Percentiles rank a stretch among this genome's conserved stretches.
phyloP scores from a whole-genome alignment of 2,113 vertebrate genomes.

The Neofelis nebulosa region DNA sequence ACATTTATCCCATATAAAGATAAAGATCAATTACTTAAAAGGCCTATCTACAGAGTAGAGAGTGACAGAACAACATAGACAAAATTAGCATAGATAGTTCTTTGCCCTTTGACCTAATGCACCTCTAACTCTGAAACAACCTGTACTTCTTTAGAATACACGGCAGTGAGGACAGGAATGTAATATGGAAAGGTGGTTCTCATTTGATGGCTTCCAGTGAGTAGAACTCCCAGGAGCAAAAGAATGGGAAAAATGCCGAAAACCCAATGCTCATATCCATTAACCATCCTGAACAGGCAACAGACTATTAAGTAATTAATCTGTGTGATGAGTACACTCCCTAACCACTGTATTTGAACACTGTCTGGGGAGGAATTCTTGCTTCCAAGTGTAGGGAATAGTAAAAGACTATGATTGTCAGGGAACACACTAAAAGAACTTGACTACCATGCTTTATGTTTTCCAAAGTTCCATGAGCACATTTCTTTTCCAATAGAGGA shows the following conservation, averaged over 20 bases:
- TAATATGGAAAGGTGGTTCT: not conserved
- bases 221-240: not conserved
- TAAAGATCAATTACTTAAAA: not conserved
- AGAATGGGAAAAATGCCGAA: not conserved
- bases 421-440: conserved; percentile 64
- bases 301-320: conserved; percentile 12
- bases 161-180: not conserved
- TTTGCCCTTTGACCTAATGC: not conserved
- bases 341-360: not conserved
- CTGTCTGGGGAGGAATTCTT: not conserved
- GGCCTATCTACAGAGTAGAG: not conserved
- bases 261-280: not conserved
- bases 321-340: not conserved
- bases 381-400: not conserved
- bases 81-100: not conserved
- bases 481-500: conserved; percentile 41
- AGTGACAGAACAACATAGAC: not conserved
- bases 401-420: conserved; percentile 8
- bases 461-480: conserved; percentile 60
- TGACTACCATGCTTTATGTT: conserved; percentile 34
- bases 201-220: not conserved
- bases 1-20: not conserved
- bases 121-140: not conserved
- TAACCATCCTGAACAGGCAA: not conserved
- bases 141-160: not conserved